phyloP scores from a whole-genome alignment of 2,113 vertebrate genomes.

The Pelodiscus sinensis region DNA sequence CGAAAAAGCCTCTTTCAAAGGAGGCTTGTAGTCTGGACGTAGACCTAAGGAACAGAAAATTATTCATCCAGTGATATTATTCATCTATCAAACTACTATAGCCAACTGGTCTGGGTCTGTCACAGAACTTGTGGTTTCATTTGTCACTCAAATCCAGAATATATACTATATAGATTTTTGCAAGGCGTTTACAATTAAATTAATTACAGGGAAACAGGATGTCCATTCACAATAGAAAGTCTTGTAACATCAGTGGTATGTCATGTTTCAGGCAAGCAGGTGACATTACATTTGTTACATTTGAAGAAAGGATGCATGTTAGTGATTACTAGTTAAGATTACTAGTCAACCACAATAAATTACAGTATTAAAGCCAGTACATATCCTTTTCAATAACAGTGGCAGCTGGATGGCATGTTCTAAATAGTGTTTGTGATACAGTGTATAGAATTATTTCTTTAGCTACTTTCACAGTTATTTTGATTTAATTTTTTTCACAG shows the following conservation, averaged over 20 bases:
- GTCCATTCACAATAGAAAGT: neutral
- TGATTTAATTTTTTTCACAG: conserved; percentile 20
- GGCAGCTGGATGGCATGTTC: conserved; percentile 31
- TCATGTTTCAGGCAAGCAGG: conserved; percentile 1
- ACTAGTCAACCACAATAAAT: conserved; percentile 32
- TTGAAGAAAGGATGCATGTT: conserved; percentile 45
- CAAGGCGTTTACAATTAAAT: neutral
- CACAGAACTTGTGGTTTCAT: too few relatives aligned
- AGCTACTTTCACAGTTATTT: conserved; percentile 41
- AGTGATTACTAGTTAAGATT: conserved; percentile 32
- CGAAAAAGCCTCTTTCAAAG: too few relatives aligned
- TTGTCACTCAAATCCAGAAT: neutral
- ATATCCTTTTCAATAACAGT: conserved; percentile 40
- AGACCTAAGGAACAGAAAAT: too few relatives aligned
- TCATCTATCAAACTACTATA: too few relatives aligned
- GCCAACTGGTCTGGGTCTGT: too few relatives aligned
- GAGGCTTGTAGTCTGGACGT: too few relatives aligned
- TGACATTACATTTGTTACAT: conserved; percentile 28
- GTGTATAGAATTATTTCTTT: conserved; percentile 10
- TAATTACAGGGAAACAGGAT: neutral
- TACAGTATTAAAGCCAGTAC: neutral
- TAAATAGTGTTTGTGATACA: conserved; percentile 44
- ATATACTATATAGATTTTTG: neutral
- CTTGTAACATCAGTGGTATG: neutral
- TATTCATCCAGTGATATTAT: too few relatives aligned